These are phyloP conservation scores for Clarias laeviceps DNA, from an alignment of 2,797 vertebrate species.

Conservation along the genomic window DNA sequence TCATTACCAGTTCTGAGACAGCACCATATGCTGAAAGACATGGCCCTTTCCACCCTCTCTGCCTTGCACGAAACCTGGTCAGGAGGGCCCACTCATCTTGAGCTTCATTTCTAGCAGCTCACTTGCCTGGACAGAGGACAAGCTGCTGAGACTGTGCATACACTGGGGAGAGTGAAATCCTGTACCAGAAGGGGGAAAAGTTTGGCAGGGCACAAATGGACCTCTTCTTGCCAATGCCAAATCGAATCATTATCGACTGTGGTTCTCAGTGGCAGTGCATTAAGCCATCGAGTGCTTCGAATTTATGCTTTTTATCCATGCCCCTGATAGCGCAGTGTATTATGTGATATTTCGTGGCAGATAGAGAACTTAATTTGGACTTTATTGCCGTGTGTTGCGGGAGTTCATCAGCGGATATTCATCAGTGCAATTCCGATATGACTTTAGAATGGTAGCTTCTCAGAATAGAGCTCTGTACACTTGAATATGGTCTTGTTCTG, in stretches of 20 bases:
- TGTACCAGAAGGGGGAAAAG: neutral
- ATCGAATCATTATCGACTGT: conserved; percentile 2
- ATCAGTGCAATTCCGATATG: neutral
- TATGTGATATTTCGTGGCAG: conserved; percentile 3
- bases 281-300: neutral
- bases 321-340: neutral
- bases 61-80: neutral
- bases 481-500: neutral
- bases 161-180: neutral
- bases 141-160: neutral
- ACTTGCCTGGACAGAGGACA: neutral
- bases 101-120: neutral
- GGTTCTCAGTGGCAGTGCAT: neutral
- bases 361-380: neutral
- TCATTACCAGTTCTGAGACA: neutral
- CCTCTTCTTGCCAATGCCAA: neutral
- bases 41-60: neutral
- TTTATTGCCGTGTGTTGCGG: neutral
- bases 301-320: neutral
- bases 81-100: neutral
- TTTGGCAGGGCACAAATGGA: conserved; percentile 5
- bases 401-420: conserved; percentile 22
- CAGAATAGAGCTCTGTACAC: neutral
- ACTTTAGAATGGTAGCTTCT: neutral
- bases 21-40: neutral